Evolutionary conservation across 1,140 invertebrate genomes (phyloP), one percentile per base, ranked within the genome.

Genomic region (Bathynomus jamesi): DNA sequence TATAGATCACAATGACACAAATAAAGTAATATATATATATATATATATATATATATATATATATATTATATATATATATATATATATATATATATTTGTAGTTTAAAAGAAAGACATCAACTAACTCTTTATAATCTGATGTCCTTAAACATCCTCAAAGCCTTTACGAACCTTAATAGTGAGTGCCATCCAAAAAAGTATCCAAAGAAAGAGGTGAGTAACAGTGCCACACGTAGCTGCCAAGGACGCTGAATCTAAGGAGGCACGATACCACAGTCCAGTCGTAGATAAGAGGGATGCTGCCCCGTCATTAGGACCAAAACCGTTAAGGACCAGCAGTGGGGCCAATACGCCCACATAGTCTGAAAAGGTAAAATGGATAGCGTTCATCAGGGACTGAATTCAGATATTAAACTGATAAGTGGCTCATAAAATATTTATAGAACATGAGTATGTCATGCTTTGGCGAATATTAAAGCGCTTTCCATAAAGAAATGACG

Each of bases 81-180:
- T 40, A 40, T 40, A 40, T 40, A 40, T 40, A 40, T 40, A 40
- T 40, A 40, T 40, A 40, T 40, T 40, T 40, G 17, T 40, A 40
- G 7, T 8, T 8, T 40, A 40, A n/a, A n/a, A n/a, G n/a, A n/a
- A n/a, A n/a, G n/a, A n/a, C n/a, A n/a, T n/a, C n/a, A n/a, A n/a
- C n/a, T n/a, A n/a, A n/a, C n/a, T n/a, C n/a, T n/a, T n/a, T n/a
- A n/a, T n/a, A n/a, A n/a, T n/a, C n/a, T n/a, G n/a, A n/a, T n/a
- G n/a, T n/a, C n/a, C n/a, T n/a, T n/a, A n/a, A n/a, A n/a, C n/a
- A n/a, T n/a, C n/a, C n/a, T n/a, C n/a, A n/a, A n/a, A n/a, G n/a
- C n/a, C n/a, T n/a, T n/a, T n/a, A n/a, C n/a, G n/a, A n/a, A 76
- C 87, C 79, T 92, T 92, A 63, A 90, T 83, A n/a, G 89, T 91